A percentile compares a stretch with the other conserved stretches of the same genome.
Conservation (phyloP, 2,113 vertebrate species). For the Cisticola juncidis region DNA sequence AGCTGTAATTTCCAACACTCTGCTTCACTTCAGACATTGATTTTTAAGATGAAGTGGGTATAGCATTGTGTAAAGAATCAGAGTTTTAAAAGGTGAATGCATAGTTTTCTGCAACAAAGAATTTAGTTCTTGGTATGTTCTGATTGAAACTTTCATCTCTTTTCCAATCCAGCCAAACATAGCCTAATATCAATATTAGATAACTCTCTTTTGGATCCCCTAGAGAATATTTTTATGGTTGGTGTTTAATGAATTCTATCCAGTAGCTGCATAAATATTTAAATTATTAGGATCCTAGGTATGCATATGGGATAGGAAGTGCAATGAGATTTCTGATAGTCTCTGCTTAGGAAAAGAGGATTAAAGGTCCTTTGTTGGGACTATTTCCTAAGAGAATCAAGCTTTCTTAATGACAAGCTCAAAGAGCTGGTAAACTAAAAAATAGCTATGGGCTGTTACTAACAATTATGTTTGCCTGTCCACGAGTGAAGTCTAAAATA, state of each 20-base stretch:
- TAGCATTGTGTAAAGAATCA: not conserved
- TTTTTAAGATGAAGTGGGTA: not conserved
- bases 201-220: not conserved
- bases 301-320: not conserved
- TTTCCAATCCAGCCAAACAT: not conserved
- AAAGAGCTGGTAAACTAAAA: not conserved
- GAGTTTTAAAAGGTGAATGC: not conserved
- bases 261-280: not conserved
- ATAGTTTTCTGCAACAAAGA: not conserved
- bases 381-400: not conserved
- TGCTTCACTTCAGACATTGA: not conserved
- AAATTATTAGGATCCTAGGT: not conserved
- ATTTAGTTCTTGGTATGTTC: not conserved
- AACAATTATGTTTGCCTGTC: not conserved
- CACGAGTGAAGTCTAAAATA: not conserved
- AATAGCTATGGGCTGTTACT: not conserved
- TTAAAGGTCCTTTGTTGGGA: not conserved
- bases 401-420: not conserved
- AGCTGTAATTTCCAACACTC: not conserved
- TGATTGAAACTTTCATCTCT: not conserved
- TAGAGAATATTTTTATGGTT: not conserved
- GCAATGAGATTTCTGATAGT: not conserved
- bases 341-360: not conserved
- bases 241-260: not conserved
- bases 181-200: not conserved